Evolutionary conservation across 2,113 vertebrate species (phyloP).

Genomic region (Eretmochelys imbricata): DNA sequence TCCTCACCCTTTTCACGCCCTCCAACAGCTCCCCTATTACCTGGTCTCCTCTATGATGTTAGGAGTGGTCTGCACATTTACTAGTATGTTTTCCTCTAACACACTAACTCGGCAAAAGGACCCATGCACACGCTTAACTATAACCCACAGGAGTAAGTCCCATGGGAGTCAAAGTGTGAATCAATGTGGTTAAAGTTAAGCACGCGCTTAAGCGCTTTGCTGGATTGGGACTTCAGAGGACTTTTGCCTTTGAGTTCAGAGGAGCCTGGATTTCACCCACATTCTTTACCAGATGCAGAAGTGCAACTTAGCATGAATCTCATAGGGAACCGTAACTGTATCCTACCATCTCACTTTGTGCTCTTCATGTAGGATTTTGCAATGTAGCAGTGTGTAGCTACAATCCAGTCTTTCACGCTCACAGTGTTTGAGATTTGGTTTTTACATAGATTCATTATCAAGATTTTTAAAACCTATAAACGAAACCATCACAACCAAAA

Average conservation of each 20-base stretch:
- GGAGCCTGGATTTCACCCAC: accelerated
- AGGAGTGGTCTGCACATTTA: not conserved
- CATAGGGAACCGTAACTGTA: not conserved
- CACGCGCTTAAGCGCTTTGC: accelerated
- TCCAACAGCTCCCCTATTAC: not conserved
- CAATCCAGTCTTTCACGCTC: not conserved
- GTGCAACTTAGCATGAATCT: not conserved
- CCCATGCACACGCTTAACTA: not conserved
- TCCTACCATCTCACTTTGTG: not conserved
- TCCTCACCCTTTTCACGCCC: not conserved
- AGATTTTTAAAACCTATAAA: not conserved
- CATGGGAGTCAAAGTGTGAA: not conserved
- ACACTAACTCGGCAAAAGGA: not conserved
- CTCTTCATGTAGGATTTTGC: not conserved
- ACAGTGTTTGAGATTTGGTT: not conserved
- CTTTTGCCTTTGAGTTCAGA: not conserved
- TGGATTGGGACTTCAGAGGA: not conserved
- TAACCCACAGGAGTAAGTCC: not conserved
- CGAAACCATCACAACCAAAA: not conserved
- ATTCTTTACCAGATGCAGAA: not conserved
- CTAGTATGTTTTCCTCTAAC: not conserved
- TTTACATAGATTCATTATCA: not conserved
- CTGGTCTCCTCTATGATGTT: not conserved
- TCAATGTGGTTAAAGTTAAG: not conserved
- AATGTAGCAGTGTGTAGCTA: not conserved